phyloP scores from a whole-genome alignment of 2,113 vertebrate genomes.

The Lophura nycthemera region DNA sequence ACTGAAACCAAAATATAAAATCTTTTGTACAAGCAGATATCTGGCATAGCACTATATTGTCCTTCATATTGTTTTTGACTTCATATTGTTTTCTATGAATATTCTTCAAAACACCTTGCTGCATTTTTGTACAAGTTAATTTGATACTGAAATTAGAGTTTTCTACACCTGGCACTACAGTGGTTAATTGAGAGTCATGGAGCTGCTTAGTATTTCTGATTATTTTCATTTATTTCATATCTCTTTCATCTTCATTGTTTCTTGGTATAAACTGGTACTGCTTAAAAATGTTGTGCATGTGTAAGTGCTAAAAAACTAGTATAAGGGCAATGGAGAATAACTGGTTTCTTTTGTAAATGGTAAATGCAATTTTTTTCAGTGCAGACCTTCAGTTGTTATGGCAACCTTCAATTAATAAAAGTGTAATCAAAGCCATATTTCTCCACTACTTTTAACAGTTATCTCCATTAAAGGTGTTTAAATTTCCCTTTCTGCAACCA shows the following conservation, averaged over 20 bases:
- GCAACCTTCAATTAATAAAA: slow-evolving; percentile 71
- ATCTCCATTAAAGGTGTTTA: slow-evolving; percentile 36
- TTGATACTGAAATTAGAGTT: background rate
- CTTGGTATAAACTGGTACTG: background rate
- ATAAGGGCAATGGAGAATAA: slow-evolving; percentile 42
- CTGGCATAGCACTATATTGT: background rate
- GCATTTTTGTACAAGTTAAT: background rate
- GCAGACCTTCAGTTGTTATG: slow-evolving; percentile 71
- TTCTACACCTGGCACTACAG: background rate
- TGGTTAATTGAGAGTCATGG: background rate
- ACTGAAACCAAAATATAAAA: background rate
- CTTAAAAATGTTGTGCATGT: background rate
- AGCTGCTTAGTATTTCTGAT: background rate
- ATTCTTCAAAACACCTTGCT: background rate
- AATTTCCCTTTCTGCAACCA: slow-evolving; percentile 6
- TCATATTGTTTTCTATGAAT: background rate
- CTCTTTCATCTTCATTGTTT: slow-evolving; percentile 18
- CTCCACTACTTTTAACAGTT: slow-evolving; percentile 29
- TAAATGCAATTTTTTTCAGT: background rate
- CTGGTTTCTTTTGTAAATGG: slow-evolving; percentile 41
- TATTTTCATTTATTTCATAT: slow-evolving; percentile 40
- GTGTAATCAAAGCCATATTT: slow-evolving; percentile 62
- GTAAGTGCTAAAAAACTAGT: slow-evolving; percentile 20
- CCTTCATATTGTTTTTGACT: background rate
- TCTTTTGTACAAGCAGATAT: rapidly evolving